Conservation (phyloP, 2,113 vertebrate genomes). For the Prolemur simus region DNA sequence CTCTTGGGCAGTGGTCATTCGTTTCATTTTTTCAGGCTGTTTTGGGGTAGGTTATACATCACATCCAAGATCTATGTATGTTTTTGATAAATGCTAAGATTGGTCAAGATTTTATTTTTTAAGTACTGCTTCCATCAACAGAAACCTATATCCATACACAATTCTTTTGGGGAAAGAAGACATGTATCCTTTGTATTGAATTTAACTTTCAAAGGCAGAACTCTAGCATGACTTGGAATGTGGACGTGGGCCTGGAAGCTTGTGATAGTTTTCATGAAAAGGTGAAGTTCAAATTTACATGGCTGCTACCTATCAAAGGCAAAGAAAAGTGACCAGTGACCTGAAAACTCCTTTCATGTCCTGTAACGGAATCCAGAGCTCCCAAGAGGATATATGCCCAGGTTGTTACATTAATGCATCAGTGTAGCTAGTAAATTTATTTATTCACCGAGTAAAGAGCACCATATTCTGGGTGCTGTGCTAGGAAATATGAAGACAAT, state of each 20-base stretch:
- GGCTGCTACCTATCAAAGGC: not conserved
- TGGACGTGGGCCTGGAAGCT: not conserved
- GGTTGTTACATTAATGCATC: not conserved
- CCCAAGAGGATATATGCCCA: not conserved
- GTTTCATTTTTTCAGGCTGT: not conserved
- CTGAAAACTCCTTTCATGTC: not conserved
- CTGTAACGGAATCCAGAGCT: not conserved
- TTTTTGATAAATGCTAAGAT: not conserved
- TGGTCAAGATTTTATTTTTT: not conserved
- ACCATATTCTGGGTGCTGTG: not conserved
- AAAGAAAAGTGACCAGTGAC: not conserved
- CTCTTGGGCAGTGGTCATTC: not conserved
- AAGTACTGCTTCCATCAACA: not conserved
- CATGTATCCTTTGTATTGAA: not conserved
- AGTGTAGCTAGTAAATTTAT: not conserved
- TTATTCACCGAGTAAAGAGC: not conserved
- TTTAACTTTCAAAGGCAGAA: not conserved
- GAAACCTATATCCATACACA: not conserved
- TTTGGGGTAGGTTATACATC: not conserved
- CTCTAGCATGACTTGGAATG: not conserved
- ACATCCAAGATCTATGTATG: not conserved
- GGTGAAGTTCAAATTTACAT: not conserved
- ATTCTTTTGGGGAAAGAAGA: not conserved
- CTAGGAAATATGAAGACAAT: not conserved
- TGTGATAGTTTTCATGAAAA: not conserved